Evolutionary conservation across 2,113 vertebrate species (phyloP), one percentile per base, ranked within the genome.

Genomic region (Mesembrinibis cayennensis): DNA sequence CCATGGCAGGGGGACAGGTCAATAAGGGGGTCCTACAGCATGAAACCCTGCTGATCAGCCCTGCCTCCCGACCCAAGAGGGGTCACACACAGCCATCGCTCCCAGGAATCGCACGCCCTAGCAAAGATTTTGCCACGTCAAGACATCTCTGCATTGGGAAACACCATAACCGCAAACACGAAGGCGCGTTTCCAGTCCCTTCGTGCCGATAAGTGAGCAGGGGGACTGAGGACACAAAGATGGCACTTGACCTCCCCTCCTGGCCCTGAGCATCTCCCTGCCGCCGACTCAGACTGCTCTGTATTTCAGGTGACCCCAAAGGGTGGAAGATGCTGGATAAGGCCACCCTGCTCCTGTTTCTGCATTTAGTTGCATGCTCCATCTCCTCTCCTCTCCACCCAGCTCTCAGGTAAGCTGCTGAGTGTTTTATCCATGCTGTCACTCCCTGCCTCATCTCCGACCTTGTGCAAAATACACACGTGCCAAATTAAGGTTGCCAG

Each of bases 321-420:
- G 70, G 53, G 69, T 79, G 76, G 94, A 98, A 87, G 95, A 99
- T 98, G 98, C 98, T 98, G 97, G 98, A 98, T 92, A 99, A 98
- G 97, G 97, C 98, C 90, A 95, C 98, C 61, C 95, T 99, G 97
- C 96, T 99, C 65, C 91, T 99, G 93, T 91, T 99, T 82, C 98
- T 99, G 91, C 98, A 99, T 93, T 98, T 99, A 81, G 95, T 98
- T 30, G 55, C 98, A 14, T 97, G 98, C 90, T 97, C 98, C 87
- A 97, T 97, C 80, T 98, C 98, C 77, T 99, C 98, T 36, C 98
- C 98, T 3, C 97, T 98, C 70, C 97, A 99, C 73, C 98, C 98
- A 89, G 97, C 98, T 83, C 98, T 99, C 95, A 99, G 99, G 99
- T 99, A 97, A 97, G 98, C 69, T 45, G n/a, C 45, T 3, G 22